A percentile compares a stretch with the other conserved stretches of the same genome.
Conservation (phyloP, 2,113 vertebrate genomes). For the Trichomycterus rosablanca region DNA sequence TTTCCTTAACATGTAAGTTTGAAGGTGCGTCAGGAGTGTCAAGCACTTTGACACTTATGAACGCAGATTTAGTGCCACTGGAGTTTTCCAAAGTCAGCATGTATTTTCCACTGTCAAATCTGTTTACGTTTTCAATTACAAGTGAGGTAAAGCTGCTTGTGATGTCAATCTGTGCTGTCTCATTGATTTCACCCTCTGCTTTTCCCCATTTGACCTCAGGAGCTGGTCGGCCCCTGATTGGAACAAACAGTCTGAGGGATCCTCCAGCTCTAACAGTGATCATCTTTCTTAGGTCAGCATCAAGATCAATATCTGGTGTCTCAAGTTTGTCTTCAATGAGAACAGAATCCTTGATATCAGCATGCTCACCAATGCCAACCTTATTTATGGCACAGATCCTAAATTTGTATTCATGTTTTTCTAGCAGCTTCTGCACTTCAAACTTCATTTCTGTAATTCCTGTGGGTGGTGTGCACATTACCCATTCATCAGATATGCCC, state of each 20-base stretch:
- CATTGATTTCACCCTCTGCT: slow-evolving; percentile 86
- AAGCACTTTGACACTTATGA: slow-evolving; percentile 90
- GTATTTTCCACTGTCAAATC: slow-evolving; percentile 94
- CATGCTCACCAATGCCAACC: slow-evolving; percentile 91
- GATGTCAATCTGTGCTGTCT: slow-evolving; percentile 85
- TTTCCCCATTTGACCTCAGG: slow-evolving; percentile 97
- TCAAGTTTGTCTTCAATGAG: slow-evolving; percentile 90
- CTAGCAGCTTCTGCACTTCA: slow-evolving; percentile 83
- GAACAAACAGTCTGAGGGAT: slow-evolving; percentile 89
- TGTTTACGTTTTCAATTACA: slow-evolving; percentile 90
- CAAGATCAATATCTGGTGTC: slow-evolving; percentile 91
- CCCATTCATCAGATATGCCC: slow-evolving; percentile 82
- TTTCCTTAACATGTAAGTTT: slow-evolving; percentile 87
- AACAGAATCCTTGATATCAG: slow-evolving; percentile 82
- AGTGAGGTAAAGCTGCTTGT: slow-evolving; percentile 91
- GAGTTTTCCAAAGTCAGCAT: slow-evolving; percentile 88
- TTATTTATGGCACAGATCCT: slow-evolving; percentile 94
- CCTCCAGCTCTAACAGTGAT: slow-evolving; percentile 89
- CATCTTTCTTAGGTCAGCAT: slow-evolving; percentile 91
- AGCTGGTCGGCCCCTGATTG: slow-evolving; percentile 88
- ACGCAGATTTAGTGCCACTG: slow-evolving; percentile 90
- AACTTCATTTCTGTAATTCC: slow-evolving; percentile 83
- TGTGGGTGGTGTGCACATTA: slow-evolving; percentile 87
- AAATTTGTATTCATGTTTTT: slow-evolving; percentile 96
- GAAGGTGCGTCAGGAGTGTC: slow-evolving; percentile 90